Evolutionary conservation across 2,888 invertebrate species (phyloP), one percentile per base, ranked within the genome.

Genomic region (Eupithecia centaureata): DNA sequence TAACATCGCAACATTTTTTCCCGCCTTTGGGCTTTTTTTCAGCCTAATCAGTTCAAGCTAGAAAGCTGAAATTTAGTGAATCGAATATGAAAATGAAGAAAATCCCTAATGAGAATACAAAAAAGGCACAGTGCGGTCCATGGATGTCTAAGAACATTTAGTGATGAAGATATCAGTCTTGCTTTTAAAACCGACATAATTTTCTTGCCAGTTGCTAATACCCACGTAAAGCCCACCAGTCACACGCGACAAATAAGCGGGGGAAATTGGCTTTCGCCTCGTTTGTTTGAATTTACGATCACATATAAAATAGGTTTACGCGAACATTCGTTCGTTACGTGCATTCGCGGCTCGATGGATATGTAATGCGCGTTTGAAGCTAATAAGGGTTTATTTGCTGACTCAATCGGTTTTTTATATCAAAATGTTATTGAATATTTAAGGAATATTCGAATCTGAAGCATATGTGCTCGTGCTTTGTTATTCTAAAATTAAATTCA

Each of bases 271-370:
- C 58, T 63, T 58, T 32, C 79, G 76, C 80, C 81, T 82, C 85
- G 84, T 84, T 85, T 83, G 79, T 80, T 79, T 81, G 79, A 86
- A 88, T 88, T 88, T 88, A 88, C 84, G 87, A 83, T 84, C 86
- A 85, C 86, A 88, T 88, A 87, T 87, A 86, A 86, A 75, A 83
- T 84, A 81, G 83, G 81, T 82, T 86, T 85, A 79, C 82, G 80
- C 79, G 79, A 77, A 81, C 78, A 82, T 82, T 77, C 71, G 78
- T 73, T 76, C 72, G 77, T 76, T 75, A 75, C 70, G 77, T 77
- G 80, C 76, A 77, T 77, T 76, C 52, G 58, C 52, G 60, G 61
- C 56, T 78, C 77, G 81, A 78, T 77, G 72, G 73, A 77, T 76
- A 73, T 74, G 76, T 79, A 74, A 76, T 79, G 73, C 76, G 72